Conservation (phyloP, 2,888 invertebrate species). For the Nephrocerus scutellatus region DNA sequence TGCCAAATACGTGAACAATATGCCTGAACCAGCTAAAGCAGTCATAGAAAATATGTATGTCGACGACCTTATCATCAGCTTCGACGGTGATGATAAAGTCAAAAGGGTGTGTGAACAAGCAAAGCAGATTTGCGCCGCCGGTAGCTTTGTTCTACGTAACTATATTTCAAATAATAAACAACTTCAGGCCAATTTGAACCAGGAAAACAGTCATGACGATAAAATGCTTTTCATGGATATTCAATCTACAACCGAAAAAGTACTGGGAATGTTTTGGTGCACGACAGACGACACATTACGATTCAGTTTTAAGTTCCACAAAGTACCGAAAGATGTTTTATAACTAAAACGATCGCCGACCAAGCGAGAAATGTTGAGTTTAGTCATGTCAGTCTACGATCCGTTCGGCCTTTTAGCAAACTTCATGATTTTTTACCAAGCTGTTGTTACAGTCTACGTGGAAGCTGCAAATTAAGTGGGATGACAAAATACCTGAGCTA, state of each 20-base stretch:
- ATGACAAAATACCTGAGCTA: background rate
- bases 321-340: conserved; percentile 10
- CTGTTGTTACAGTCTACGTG: conserved; percentile 6
- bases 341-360: conserved; percentile 16
- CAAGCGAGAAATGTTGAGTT: conserved; percentile 21
- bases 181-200: conserved; percentile 4
- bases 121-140: background rate
- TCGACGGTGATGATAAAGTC: conserved; percentile 30
- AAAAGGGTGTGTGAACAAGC: conserved; percentile 23
- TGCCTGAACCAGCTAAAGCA: conserved; percentile 19
- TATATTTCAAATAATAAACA: conserved; percentile 6
- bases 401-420: conserved; percentile 25
- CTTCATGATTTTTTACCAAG: conserved; percentile 15
- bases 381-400: conserved; percentile 28
- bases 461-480: conserved; percentile 4
- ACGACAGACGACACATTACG: conserved; percentile 14
- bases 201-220: background rate
- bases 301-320: conserved; percentile 15
- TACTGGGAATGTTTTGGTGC: conserved; percentile 20
- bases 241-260: conserved; percentile 2
- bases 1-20: conserved; percentile 3
- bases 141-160: conserved; percentile 18
- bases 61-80: conserved; percentile 22
- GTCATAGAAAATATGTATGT: conserved; percentile 19
- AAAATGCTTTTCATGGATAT: background rate